Evolutionary conservation across 2,888 invertebrate species (phyloP).

Genomic region (Punctoribates punctum): DNA sequence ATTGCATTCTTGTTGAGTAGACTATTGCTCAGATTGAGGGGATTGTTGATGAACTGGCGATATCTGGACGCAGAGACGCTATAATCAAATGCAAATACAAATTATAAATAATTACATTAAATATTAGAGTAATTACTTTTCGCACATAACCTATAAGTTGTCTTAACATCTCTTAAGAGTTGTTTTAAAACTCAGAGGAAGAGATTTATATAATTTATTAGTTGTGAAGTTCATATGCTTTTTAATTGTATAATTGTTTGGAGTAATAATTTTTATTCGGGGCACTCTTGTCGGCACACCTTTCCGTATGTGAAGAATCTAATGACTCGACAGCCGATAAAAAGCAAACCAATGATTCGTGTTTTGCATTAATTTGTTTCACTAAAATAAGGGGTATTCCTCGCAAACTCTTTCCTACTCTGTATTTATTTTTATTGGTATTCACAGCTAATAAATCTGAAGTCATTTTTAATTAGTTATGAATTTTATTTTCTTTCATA

Average conservation of each 20-base stretch:
- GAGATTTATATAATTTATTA: slow-evolving; percentile 1
- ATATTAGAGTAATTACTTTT: not conserved
- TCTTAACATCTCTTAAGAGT: not conserved
- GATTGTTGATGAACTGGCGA: slow-evolving; percentile 3
- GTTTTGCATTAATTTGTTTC: too few species aligned
- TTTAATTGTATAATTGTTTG: too few species aligned
- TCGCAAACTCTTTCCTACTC: not conserved
- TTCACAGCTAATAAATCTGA: slow-evolving; percentile 13
- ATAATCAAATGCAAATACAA: not conserved
- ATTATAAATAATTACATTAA: slow-evolving; percentile 13
- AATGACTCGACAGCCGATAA: too few species aligned
- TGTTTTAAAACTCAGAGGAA: too few species aligned
- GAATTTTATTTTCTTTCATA: not conserved
- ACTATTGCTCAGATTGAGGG: not conserved
- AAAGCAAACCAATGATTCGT: too few species aligned
- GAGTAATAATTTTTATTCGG: too few species aligned
- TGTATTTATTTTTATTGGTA: slow-evolving; percentile 5
- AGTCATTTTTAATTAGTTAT: not conserved
- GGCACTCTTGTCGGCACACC: too few species aligned
- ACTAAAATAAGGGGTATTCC: not conserved
- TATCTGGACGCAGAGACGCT: slow-evolving; percentile 16
- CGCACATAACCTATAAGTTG: not conserved
- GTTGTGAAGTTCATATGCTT: too few species aligned
- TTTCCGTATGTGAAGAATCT: too few species aligned
- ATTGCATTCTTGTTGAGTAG: not conserved